Evolutionary conservation across 1,140 invertebrate genomes (phyloP), one percentile per base, ranked within the genome.

Genomic region (Anastrepha ludens): DNA sequence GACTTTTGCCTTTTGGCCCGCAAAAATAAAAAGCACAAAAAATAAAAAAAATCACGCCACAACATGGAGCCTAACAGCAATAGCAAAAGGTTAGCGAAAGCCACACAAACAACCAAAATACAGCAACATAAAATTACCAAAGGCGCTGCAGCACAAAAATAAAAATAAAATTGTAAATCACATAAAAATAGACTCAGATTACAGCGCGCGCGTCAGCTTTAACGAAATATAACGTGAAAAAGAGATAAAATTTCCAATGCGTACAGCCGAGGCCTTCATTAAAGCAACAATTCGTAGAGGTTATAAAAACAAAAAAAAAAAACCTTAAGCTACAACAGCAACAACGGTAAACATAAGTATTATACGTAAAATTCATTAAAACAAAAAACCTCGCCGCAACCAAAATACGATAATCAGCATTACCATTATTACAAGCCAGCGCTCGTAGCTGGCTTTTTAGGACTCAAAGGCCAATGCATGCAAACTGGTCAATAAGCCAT

Each of bases 1-100:
- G 86, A 67, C 47, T 60, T 85, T 85, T 85, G 81, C 47, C 81
- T 85, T 85, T 85, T 85, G 81, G 81, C 58, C 47, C 44, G 39
- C 86, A 50, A 87, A 87, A 17, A 17, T 8, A 20, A 70, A n/a
- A 70, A n/a, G 17, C 6, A 39, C 64, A 39, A 20, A 20, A 65
- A 20, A 39, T 65, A 39, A 55, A 55, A 55, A 55, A 55, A 55
- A 55, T 55, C 50, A 55, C 50, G 50, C 55, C 47, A 39, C 47
- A 85, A 58, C 15, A 85, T 29, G 58, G 58, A 59, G 7, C 20
- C n/a, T 7, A 58, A 11, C 44, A 55, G 50, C 44, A 81, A 55
- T 8, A 29, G 39, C 8, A 81, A 59, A 41, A 41, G 8, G 0
- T 58, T 29, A 3, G 50, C 20, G 58, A 39, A 39, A 85, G 58